These are phyloP conservation scores for Chaetura pelagica DNA, from an alignment of 2,113 vertebrate genomes.

Conservation along the genomic window DNA sequence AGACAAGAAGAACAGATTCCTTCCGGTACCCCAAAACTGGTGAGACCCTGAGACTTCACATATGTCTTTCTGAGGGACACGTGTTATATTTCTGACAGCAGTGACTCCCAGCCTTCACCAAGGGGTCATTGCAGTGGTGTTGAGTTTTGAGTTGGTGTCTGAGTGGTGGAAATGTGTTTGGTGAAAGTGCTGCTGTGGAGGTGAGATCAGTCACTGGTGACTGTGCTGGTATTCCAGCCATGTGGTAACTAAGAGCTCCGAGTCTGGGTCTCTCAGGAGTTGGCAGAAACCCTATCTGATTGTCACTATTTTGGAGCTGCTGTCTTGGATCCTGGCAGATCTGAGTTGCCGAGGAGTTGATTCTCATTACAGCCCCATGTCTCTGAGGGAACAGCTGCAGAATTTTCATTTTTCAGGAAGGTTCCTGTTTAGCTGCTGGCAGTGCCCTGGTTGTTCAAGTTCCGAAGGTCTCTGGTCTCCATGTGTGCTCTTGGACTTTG, in stretches of 20 bases:
- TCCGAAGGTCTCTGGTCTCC: background rate
- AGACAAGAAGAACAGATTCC: slow-evolving; percentile 84
- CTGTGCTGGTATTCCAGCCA: background rate
- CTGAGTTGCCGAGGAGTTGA: background rate
- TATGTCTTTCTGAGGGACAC: background rate
- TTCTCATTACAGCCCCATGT: background rate
- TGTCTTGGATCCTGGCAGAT: background rate
- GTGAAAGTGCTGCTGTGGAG: background rate
- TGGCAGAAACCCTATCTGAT: background rate
- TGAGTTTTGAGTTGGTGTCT: background rate
- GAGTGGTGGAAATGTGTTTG: background rate
- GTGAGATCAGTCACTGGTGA: background rate
- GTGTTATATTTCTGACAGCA: background rate
- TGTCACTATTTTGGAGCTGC: background rate
- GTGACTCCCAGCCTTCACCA: background rate
- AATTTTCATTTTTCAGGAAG: background rate
- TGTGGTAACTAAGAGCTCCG: background rate
- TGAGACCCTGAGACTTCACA: slow-evolving; percentile 19
- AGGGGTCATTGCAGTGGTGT: background rate
- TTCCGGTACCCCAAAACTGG: slow-evolving; percentile 86
- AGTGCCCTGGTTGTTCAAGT: background rate
- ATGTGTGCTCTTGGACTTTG: background rate
- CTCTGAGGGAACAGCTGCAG: background rate
- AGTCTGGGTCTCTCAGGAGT: background rate
- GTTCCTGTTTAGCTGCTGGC: background rate